Percentiles rank a stretch among this genome's conserved stretches.
Conservation (phyloP, 30 jellyfish, hydroid and myxozoan genomes). For the Morbakka virulenta region DNA sequence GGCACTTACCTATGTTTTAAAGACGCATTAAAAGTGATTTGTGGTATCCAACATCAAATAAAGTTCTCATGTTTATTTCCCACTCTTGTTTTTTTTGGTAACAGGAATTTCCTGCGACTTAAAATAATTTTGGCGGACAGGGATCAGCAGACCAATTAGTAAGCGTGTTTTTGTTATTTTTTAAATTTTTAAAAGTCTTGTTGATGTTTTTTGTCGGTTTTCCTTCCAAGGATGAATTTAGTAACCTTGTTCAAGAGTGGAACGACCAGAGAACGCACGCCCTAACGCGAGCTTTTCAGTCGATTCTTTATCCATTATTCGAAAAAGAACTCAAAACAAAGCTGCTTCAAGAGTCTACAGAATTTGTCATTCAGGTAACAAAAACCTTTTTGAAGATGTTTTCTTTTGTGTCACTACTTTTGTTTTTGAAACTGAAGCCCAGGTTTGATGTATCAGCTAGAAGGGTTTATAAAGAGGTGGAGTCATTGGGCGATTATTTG, state of each 20-base stretch:
- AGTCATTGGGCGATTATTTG: too few species aligned
- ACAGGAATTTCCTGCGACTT: too few species aligned
- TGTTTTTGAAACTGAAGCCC: neutral
- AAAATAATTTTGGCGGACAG: too few species aligned
- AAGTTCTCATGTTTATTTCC: too few species aligned
- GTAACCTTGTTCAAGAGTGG: constrained; percentile 97
- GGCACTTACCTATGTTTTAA: too few species aligned
- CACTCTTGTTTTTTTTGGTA: too few species aligned
- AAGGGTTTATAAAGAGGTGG: too few species aligned
- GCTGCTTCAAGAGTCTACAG: constrained; percentile 72
- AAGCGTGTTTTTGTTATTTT: too few species aligned
- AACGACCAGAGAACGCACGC: constrained; percentile 89
- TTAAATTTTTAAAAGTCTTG: neutral
- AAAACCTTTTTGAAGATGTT: neutral
- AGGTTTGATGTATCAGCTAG: too few species aligned
- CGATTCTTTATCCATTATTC: constrained; percentile 76
- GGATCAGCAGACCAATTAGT: too few species aligned
- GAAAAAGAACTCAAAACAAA: constrained; percentile 82
- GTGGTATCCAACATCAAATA: too few species aligned
- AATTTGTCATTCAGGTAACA: constrained; percentile 76
- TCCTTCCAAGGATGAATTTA: constrained; percentile 81
- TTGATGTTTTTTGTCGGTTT: neutral
- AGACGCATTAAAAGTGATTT: too few species aligned
- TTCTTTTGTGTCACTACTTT: neutral
- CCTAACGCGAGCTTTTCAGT: constrained; percentile 65